Conservation (phyloP, 1,140 invertebrate genomes). For the Drosophila nannoptera region DNA sequence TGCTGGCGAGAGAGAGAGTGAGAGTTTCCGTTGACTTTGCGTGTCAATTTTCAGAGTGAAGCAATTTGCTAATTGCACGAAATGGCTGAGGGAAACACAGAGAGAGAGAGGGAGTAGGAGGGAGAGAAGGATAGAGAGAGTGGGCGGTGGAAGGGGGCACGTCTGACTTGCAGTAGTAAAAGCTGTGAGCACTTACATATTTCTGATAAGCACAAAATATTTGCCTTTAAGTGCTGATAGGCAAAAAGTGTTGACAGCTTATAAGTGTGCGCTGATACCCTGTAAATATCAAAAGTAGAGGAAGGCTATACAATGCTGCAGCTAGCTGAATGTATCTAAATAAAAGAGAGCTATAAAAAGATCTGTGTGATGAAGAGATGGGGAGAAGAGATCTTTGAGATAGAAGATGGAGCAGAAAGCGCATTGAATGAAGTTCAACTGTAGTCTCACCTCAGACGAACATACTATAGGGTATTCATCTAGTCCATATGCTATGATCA, state of each 20-base stretch:
- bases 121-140: background rate
- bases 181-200: slow-evolving; percentile 17
- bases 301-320: no score
- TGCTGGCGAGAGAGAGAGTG: background rate
- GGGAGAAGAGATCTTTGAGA: no score
- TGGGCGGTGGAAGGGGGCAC: background rate
- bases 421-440: no score
- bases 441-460: no score
- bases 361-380: no score
- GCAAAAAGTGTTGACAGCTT: slow-evolving; percentile 6
- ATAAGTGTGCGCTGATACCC: slow-evolving; percentile 37
- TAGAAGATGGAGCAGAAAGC: no score
- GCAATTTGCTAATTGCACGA: slow-evolving; percentile 39
- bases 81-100: slow-evolving; percentile 7
- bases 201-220: slow-evolving; percentile 28
- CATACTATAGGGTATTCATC: no score
- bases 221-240: slow-evolving; percentile 37
- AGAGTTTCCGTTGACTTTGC: slow-evolving; percentile 24
- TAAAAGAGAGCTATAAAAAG: no score
- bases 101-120: background rate
- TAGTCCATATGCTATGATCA: no score
- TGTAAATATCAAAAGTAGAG: background rate
- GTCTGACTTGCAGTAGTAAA: slow-evolving; percentile 12
- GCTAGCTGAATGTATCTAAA: background rate
- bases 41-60: slow-evolving; percentile 23